Base-by-base conservation (phyloP, 2,797 vertebrate genomes). In the Cynopterus sphinx region DNA sequence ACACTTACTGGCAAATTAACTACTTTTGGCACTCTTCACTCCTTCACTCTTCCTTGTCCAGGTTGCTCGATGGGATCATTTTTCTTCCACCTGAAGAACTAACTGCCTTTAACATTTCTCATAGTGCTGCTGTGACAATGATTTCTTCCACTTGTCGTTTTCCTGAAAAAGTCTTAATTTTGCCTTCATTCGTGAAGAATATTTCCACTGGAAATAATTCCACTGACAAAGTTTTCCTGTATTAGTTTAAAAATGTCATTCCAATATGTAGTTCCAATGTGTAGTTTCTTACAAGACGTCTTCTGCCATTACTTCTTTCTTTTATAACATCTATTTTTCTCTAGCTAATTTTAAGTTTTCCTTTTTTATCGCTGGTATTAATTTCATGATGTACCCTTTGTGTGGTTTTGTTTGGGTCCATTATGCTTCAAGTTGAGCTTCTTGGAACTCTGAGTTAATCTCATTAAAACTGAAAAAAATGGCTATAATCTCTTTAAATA, bases 141-240 rank as follows among this genome's bases (percentile, higher is more conserved):
- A 92, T 88, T 91, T 93, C 53, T 85, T 39, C 91, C 24, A 41
- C 22, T 68, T 89, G 79, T 91, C 46, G 26, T 94, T 73, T 84
- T 61, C 63, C 43, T 83, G n/a, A 61, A 91, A 86, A 82, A 57
- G n/a, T 68, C 55, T 88, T 59, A 88, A 84, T 79, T 97, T 78
- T 91, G 24, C 5, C 55, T 94, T 94, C 33, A 75, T 70, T 75
- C 74, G 17, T 94, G 43, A 94, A 61, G 74, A 26, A 53, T 84
- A 91, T 79, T 93, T 95, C 94, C 81, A 88, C 19, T 79, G 19
- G 57, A 41, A 33, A 59, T 13, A 95, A 26, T 86, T 87, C 6
- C 57, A 90, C 63, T 87, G 55, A 90, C 31, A 79, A 87, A 70
- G 68, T 61, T 53, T 81, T 83, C n/a, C 55, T 85, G 83, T 21